Evolutionary conservation across 2,797 vertebrate genomes (phyloP).

Genomic region (Pseudochaenichthys georgianus): DNA sequence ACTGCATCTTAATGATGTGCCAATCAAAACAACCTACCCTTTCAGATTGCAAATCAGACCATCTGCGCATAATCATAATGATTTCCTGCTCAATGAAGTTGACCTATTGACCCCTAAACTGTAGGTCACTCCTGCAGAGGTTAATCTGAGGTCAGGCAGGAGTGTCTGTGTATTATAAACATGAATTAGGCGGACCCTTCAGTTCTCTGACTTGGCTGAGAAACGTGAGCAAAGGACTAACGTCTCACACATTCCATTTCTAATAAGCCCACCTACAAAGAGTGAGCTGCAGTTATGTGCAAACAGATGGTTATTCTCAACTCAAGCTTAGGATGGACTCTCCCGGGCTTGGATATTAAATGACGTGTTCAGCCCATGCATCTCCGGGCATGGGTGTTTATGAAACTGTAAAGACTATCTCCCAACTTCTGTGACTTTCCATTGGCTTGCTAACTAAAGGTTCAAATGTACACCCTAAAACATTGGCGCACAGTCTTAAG

Average conservation of each 20-base stretch:
- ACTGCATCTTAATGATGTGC: conserved; percentile 5
- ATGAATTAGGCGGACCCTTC: conserved; percentile 42
- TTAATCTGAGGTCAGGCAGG: conserved; percentile 63
- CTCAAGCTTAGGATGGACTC: conserved; percentile 50
- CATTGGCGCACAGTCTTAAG: conserved; percentile 32
- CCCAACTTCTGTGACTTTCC: conserved; percentile 8
- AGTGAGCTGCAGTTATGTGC: conserved; percentile 55
- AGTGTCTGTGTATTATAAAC: conserved; percentile 67
- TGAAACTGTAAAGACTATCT: conserved; percentile 17
- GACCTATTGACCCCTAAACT: conserved; percentile 48
- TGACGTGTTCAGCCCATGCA: conserved; percentile 45
- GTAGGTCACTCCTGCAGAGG: conserved; percentile 61
- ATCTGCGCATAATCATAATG: conserved; percentile 36
- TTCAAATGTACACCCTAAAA: conserved; percentile 15
- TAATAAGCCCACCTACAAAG: conserved; percentile 77
- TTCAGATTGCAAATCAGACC: conserved; percentile 21
- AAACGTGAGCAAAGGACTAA: conserved; percentile 64
- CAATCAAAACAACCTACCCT: neutral
- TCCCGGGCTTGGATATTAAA: conserved; percentile 53
- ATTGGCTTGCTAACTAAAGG: conserved; percentile 11
- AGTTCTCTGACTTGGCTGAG: conserved; percentile 43
- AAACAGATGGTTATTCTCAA: conserved; percentile 75
- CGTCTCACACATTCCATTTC: conserved; percentile 73
- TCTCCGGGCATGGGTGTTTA: conserved; percentile 26
- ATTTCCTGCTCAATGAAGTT: conserved; percentile 50